These are phyloP conservation scores for Drosophila navojoa DNA, from an alignment of 1,140 invertebrate genomes.

Conservation along the genomic window DNA sequence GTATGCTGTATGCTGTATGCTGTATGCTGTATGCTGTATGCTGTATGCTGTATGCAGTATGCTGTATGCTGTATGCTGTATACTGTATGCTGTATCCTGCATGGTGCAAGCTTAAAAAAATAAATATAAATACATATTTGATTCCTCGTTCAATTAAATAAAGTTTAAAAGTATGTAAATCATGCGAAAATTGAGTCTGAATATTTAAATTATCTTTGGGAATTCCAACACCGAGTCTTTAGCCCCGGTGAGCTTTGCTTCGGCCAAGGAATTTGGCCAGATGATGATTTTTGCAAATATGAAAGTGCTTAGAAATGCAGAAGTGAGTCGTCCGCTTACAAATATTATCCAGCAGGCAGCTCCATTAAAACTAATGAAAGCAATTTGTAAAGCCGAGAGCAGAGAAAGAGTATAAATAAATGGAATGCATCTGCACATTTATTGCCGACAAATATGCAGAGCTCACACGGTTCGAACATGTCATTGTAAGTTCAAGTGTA, in stretches of 20 bases:
- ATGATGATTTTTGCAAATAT: constrained; percentile 23
- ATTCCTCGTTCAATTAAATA: too few species aligned
- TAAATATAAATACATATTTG: too few species aligned
- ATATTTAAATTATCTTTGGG: neutral
- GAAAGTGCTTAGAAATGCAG: constrained; percentile 38
- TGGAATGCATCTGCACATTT: constrained; percentile 43
- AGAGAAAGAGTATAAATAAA: constrained; percentile 26
- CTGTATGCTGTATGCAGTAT: too few species aligned
- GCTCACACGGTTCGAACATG: constrained; percentile 64
- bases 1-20: too few species aligned
- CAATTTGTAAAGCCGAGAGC: constrained; percentile 55
- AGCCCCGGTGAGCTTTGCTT: neutral
- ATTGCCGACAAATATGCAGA: constrained; percentile 67
- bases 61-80: too few species aligned
- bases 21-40: too few species aligned
- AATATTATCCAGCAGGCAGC: constrained; percentile 36
- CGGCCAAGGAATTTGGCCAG: neutral
- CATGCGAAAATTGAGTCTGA: neutral
- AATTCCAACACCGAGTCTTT: neutral
- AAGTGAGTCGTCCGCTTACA: constrained; percentile 27
- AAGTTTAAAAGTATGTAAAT: too few species aligned
- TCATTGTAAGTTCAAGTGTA: constrained; percentile 82
- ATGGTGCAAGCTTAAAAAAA: too few species aligned
- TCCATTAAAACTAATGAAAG: constrained; percentile 77
- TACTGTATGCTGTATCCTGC: too few species aligned